Base-by-base conservation (phyloP, 2,797 vertebrate species). In the Odontamblyopus lacepedii region DNA sequence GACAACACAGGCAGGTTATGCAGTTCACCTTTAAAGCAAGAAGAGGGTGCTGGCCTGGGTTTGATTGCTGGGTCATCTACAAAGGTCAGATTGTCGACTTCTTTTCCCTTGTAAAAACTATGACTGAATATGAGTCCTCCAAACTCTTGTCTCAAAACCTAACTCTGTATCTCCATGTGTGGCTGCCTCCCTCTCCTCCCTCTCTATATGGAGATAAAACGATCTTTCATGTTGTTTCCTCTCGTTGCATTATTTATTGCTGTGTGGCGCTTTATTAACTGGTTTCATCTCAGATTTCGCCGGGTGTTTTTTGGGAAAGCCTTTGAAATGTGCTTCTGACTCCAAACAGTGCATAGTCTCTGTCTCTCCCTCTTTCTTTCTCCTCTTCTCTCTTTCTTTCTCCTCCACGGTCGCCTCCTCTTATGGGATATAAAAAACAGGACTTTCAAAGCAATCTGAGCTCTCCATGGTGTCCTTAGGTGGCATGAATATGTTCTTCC, bases 171-270 rank as follows among this genome's bases (percentile, higher is more conserved):
- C 63, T 79, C 79, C 78, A 69, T 66, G 68, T 79, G 72, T 77
- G 72, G 70, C 59, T 50, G 73, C 85, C 81, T 89, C 83, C 80
- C 76, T 79, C 75, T 50, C 38, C 12, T 66, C 41, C 35, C 41
- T 82, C 82, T 84, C 80, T 81, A 86, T 86, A 78, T 83, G 82
- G 81, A 90, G 90, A 91, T 88, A 86, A 92, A 93, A 92, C 78
- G 81, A 88, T 86, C 87, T 91, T 92, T 91, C 88, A 92, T 93
- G 89, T 91, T 90, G 88, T 92, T 93, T 92, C 90, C 89, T 90
- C 88, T 92, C 91, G 88, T 87, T 92, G 89, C 89, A 92, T 92
- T 91, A 93, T 93, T 92, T 93, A 93, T 92, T 88, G 86, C 88
- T 57, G 82, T 84, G 86, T 87, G 88, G 81, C 72, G 83, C 89